These are phyloP conservation scores for Grus americana DNA, from an alignment of 2,113 vertebrate genomes.

Conservation along the genomic window DNA sequence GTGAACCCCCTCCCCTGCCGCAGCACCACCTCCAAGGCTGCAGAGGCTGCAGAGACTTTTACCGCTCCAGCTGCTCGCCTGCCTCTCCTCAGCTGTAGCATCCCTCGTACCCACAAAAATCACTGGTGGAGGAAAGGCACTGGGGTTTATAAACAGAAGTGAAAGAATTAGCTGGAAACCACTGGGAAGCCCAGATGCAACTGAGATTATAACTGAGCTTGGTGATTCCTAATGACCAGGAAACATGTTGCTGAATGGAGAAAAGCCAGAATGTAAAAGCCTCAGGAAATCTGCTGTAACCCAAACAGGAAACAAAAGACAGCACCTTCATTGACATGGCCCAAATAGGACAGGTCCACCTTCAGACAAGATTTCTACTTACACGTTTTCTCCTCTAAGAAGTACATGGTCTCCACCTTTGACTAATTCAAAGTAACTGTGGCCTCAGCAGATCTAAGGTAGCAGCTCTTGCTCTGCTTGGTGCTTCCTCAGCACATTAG, in stretches of 20 bases:
- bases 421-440: background rate
- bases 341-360: background rate
- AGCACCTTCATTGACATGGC: background rate
- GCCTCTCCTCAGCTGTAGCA: background rate
- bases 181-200: background rate
- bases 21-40: background rate
- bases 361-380: background rate
- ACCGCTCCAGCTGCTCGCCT: background rate
- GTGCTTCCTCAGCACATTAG: background rate
- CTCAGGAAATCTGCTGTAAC: background rate
- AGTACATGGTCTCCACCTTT: background rate
- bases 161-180: background rate
- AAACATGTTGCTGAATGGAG: background rate
- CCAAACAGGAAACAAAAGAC: background rate
- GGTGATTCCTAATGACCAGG: background rate
- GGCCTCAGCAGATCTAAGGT: background rate
- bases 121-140: background rate
- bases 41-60: background rate
- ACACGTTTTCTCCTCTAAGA: background rate
- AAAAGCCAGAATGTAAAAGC: background rate
- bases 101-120: background rate
- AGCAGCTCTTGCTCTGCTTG: background rate
- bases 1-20: background rate
- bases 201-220: background rate
- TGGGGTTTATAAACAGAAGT: background rate